These are phyloP conservation scores for Drosophila mimetica DNA, from an alignment of 2,888 invertebrate species.

Conservation along the genomic window DNA sequence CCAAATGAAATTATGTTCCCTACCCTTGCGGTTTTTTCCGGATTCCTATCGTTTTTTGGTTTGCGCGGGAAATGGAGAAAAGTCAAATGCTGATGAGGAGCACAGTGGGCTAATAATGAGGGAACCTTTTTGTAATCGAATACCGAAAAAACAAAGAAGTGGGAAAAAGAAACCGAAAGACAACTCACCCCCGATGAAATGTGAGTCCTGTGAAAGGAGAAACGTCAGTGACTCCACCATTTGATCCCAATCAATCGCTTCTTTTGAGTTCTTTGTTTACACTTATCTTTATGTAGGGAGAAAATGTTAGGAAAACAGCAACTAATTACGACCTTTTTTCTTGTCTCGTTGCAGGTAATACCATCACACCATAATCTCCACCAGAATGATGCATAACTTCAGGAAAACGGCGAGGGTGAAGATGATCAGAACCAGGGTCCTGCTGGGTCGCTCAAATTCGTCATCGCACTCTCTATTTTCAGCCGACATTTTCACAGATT, in stretches of 20 bases:
- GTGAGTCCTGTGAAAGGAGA: slow-evolving; percentile 15
- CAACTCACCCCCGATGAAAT: slow-evolving; percentile 14
- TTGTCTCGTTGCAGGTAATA: slow-evolving; percentile 59
- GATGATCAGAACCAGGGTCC: slow-evolving; percentile 45
- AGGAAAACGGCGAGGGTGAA: slow-evolving; percentile 56
- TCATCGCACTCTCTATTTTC: background rate
- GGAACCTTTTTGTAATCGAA: slow-evolving; percentile 51
- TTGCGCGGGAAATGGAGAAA: slow-evolving; percentile 33
- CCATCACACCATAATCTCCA: slow-evolving; percentile 53
- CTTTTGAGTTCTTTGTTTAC: slow-evolving; percentile 26
- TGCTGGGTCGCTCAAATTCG: slow-evolving; percentile 25
- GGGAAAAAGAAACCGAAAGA: background rate
- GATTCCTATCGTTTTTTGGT: slow-evolving; percentile 15
- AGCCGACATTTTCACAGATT: slow-evolving; percentile 13
- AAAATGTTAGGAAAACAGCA: slow-evolving; percentile 7
- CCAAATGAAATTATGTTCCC: slow-evolving; percentile 41
- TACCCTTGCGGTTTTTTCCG: slow-evolving; percentile 25
- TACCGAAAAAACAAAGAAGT: slow-evolving; percentile 34
- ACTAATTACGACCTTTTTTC: slow-evolving; percentile 31
- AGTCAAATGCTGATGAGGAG: slow-evolving; percentile 50
- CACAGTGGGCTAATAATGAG: slow-evolving; percentile 53
- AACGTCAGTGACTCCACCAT: slow-evolving; percentile 19
- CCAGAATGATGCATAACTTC: slow-evolving; percentile 51
- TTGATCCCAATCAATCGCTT: slow-evolving; percentile 17
- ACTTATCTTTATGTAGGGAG: background rate